Conservation (phyloP, 2,888 invertebrate species). For the Phyllotreta striolata region DNA sequence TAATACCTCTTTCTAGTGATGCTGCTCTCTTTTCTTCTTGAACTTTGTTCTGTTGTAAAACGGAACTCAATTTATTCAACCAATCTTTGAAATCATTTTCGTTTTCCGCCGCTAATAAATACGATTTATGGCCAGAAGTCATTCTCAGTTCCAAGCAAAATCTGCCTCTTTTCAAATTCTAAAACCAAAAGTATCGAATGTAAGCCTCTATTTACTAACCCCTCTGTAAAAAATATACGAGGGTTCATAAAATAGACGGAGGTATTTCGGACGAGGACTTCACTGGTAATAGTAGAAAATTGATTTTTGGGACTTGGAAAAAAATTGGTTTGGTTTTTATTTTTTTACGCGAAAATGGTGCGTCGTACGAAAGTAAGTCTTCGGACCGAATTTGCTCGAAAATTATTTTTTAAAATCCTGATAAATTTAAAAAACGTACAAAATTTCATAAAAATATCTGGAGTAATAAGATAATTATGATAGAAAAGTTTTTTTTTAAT, state of each 20-base stretch:
- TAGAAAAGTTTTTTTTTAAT: too few species aligned
- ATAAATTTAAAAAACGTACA: too few species aligned
- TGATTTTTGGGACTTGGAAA: background rate
- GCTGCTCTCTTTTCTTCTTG: slow-evolving; percentile 81
- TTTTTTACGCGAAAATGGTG: too few species aligned
- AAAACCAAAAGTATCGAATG: slow-evolving; percentile 42
- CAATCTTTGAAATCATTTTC: slow-evolving; percentile 85
- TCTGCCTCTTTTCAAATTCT: slow-evolving; percentile 86
- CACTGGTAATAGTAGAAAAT: too few species aligned
- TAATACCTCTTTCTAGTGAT: slow-evolving; percentile 67
- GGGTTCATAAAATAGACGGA: background rate
- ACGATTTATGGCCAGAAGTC: slow-evolving; percentile 85
- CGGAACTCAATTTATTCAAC: slow-evolving; percentile 82
- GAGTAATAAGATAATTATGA: too few species aligned
- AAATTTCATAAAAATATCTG: too few species aligned
- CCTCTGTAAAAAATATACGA: background rate
- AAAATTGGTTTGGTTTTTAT: too few species aligned
- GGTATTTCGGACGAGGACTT: too few species aligned
- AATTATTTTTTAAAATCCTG: too few species aligned
- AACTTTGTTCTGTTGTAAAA: slow-evolving; percentile 82
- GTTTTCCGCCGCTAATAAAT: slow-evolving; percentile 85
- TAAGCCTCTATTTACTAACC: background rate
- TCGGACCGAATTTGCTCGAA: too few species aligned
- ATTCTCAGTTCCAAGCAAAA: slow-evolving; percentile 89
- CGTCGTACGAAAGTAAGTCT: too few species aligned